phyloP scores from a whole-genome alignment of 2,113 vertebrate species.

The Cebidichthys violaceus region DNA sequence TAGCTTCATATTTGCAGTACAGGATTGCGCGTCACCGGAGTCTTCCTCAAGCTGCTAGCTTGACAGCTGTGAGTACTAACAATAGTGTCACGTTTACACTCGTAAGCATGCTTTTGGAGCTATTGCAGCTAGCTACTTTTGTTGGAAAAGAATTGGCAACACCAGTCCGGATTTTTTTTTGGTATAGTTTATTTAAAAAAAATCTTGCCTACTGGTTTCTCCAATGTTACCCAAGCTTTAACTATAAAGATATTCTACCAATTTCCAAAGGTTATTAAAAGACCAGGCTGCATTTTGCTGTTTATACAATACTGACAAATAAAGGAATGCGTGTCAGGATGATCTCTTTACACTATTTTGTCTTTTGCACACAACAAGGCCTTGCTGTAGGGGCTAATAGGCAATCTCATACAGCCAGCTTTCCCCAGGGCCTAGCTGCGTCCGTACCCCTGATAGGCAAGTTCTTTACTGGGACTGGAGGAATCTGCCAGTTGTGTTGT shows the following conservation, averaged over 20 bases:
- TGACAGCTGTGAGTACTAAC: neutral
- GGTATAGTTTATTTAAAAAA: neutral
- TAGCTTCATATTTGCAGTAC: neutral
- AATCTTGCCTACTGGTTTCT: too few relatives aligned
- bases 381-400: slow-evolving; percentile 1
- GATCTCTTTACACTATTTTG: slow-evolving; percentile 15
- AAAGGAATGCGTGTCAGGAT: neutral
- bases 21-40: neutral
- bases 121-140: neutral
- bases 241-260: neutral
- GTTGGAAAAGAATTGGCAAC: neutral
- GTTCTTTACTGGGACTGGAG: slow-evolving; percentile 16
- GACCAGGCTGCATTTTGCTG: neutral
- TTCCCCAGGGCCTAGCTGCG: slow-evolving; percentile 17
- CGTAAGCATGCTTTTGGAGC: neutral
- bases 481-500: slow-evolving; percentile 45
- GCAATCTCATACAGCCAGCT: neutral
- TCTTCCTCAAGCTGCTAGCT: too few relatives aligned
- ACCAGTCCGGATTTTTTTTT: too few relatives aligned
- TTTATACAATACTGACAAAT: slow-evolving; percentile 1
- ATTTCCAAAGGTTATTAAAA: neutral
- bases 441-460: slow-evolving; percentile 20
- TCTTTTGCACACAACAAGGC: neutral
- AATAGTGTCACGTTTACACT: neutral
- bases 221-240: neutral